Conservation (phyloP, 2,797 vertebrate genomes). For the Phrynocephalus vlangalii region DNA sequence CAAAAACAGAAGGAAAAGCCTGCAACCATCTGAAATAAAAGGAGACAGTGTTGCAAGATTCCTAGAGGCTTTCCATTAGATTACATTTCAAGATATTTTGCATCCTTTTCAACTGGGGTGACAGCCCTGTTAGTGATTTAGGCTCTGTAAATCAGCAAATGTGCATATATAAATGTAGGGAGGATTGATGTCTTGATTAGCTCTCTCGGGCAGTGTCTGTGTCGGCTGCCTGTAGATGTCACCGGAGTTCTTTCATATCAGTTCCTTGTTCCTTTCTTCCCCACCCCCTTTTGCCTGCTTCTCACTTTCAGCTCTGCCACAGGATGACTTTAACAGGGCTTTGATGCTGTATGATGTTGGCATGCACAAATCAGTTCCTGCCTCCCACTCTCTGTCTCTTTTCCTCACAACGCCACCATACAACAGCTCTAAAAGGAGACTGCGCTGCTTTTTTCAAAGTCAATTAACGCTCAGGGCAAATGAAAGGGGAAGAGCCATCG, state of each 20-base stretch:
- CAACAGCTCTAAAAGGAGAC: conserved; percentile 76
- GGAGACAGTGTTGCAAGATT: background rate
- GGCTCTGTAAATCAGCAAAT: conserved; percentile 18
- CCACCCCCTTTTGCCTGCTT: conserved; percentile 48
- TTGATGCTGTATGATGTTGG: conserved; percentile 80
- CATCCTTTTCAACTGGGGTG: conserved; percentile 42
- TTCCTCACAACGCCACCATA: conserved; percentile 32
- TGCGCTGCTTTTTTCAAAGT: conserved; percentile 84
- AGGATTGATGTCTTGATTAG: conserved; percentile 47
- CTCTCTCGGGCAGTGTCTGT: background rate
- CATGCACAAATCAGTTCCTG: conserved; percentile 72
- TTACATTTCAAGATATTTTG: conserved; percentile 27
- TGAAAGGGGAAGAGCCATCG: conserved; percentile 78
- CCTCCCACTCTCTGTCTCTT: background rate
- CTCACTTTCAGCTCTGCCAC: conserved; percentile 72
- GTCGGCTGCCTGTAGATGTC: conserved; percentile 78
- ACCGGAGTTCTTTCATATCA: conserved; percentile 70
- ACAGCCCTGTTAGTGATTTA: conserved; percentile 7
- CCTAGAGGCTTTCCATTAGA: conserved; percentile 8
- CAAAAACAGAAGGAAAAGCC: background rate
- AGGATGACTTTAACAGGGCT: conserved; percentile 77
- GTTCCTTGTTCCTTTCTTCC: conserved; percentile 54
- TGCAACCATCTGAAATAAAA: conserved; percentile 20
- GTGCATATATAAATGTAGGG: conserved; percentile 14
- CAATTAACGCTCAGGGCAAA: conserved; percentile 85